Conservation (phyloP, 2,113 vertebrate species). For the Hoplias malabaricus region DNA sequence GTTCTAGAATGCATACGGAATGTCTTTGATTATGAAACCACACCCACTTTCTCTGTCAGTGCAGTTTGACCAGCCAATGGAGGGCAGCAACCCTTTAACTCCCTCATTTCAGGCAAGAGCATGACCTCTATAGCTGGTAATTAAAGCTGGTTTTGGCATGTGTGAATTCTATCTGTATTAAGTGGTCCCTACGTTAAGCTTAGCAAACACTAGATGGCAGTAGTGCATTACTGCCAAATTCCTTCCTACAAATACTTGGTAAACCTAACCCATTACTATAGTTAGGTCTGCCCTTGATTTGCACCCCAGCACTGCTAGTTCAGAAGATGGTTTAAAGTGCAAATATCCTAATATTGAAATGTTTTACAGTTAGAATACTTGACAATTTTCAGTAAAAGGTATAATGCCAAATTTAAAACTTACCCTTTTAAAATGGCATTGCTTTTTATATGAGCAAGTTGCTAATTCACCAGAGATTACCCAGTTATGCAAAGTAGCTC, state of each 20-base stretch:
- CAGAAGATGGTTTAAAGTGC: background rate
- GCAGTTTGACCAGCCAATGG: background rate
- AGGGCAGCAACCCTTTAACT: background rate
- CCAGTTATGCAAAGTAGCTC: too few species aligned
- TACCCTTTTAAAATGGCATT: too few species aligned
- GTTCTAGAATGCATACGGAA: conserved; percentile 52
- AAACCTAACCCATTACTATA: background rate
- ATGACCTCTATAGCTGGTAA: conserved; percentile 6
- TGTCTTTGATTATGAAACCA: conserved; percentile 18
- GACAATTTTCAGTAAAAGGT: too few species aligned
- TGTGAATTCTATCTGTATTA: conserved; percentile 38
- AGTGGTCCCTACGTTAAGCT: background rate
- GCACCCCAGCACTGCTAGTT: background rate
- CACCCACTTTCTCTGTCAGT: conserved; percentile 40
- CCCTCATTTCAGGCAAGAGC: background rate
- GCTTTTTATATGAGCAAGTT: too few species aligned
- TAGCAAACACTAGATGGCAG: conserved; percentile 53
- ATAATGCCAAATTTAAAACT: too few species aligned
- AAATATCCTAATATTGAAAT: background rate
- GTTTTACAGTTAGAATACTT: too few species aligned
- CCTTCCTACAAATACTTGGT: background rate
- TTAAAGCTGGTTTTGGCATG: conserved; percentile 6
- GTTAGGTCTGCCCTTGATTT: background rate
- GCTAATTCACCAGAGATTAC: too few species aligned
- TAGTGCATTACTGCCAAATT: conserved; percentile 19